These are phyloP conservation scores for Loripinus fragilis DNA, from an alignment of 2,888 invertebrate species.

Conservation along the genomic window DNA sequence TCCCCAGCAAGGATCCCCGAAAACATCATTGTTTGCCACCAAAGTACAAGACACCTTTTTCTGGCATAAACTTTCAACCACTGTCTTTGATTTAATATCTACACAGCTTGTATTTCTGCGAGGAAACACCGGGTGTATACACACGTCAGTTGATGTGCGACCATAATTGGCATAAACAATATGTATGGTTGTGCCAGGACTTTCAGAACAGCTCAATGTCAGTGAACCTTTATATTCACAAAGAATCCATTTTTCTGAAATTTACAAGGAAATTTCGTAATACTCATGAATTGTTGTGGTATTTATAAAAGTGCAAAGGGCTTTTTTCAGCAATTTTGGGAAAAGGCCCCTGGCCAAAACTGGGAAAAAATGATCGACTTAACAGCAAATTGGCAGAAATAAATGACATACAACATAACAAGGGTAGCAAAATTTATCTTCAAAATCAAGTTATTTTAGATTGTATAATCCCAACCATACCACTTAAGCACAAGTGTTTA, in stretches of 20 bases:
- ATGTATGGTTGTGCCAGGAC: neutral
- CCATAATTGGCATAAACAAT: neutral
- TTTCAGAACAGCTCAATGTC: neutral
- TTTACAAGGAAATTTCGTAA: neutral
- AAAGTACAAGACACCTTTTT: neutral
- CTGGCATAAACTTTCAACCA: neutral
- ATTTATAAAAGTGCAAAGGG: no score
- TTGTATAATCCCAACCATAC: no score
- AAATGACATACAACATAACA: no score
- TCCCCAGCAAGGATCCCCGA: neutral
- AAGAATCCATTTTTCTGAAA: neutral
- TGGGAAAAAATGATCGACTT: no score
- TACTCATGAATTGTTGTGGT: no score
- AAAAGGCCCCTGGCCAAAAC: no score
- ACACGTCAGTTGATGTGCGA: neutral
- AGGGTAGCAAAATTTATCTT: no score
- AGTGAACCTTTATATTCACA: neutral
- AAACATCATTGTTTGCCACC: neutral
- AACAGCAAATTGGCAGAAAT: no score
- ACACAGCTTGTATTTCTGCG: neutral
- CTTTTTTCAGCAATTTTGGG: no score
- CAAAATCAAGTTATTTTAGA: no score
- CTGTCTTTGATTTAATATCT: no score
- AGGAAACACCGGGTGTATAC: neutral
- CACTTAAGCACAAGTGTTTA: no score